Base-by-base conservation (phyloP, 2,797 vertebrate genomes). In the Pipistrellus nathusii region DNA sequence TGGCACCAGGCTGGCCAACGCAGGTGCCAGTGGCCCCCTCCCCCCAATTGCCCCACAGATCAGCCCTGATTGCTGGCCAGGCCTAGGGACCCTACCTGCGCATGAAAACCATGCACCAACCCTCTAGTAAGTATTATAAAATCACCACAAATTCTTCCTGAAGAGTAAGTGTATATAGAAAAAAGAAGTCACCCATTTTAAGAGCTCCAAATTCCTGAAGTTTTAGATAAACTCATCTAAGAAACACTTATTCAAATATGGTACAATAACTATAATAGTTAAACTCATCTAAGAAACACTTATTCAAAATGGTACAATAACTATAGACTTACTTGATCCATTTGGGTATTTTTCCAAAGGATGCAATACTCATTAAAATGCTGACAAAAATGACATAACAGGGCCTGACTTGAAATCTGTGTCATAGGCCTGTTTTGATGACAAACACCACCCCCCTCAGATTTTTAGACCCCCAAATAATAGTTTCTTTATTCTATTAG, bases 201-300 rank as follows among this genome's bases (percentile, higher is more conserved):
- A 88, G 93, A 94, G 46, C 41, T 91, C 25, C 25, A 27, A 73
- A 85, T 71, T 78, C 41, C 66, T 84, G 76, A 7, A 82, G 41
- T 62, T 87, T 87, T 90, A 55, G 48, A 68, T 32, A 77, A 85
- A 76, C n/a, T 91, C 35, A 75, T 62, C 41, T 81, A 46, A 90
- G 32, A 85, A 73, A 44, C 44, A 44, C 38, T 30, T 59, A 94
- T 72, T 91, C 0, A 55, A 85, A 78, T n/a, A 38, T 30, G 18
- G 57, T 53, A 71, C 17, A 27, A 53, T 14, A 83, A 80, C 7
- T 77, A n/a, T n/a, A n/a, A n/a, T n/a, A n/a, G n/a, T n/a, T n/a
- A n/a, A n/a, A n/a, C n/a, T n/a, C n/a, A n/a, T n/a, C n/a, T n/a
- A 41, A 41, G 38, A 41, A 41, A 41, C 38, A 41, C 38, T 30